Base-by-base conservation (phyloP, 2,888 invertebrate species). In the Steinernema carpocapsae region DNA sequence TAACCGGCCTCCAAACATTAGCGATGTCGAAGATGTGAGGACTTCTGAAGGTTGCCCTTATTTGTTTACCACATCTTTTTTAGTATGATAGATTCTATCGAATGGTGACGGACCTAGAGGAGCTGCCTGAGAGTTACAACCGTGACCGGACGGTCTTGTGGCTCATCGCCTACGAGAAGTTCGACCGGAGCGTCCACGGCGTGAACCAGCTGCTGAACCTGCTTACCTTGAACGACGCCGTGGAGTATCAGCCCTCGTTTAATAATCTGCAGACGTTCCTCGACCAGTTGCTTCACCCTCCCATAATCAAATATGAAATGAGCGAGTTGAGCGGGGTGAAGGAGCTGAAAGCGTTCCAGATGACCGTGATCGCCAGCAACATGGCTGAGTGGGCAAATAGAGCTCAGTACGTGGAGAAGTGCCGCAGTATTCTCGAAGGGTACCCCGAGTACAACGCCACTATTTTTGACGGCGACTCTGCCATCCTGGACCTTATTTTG, bases 301-400 rank as follows among this genome's bases (percentile, higher is more conserved):
- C 83, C 17, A 75, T 79, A n/a, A 84, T 84, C 26, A 82, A 84
- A 59, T 77, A 75, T 71, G 71, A 70, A 19, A 48, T 17, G 70
- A 19, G 37, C 70, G 22, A 29, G n/a, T 42, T 32, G 26, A 64
- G 59, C 75, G 70, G 70, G 14, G 46, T 64, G n/a, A 74, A 45
- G 43, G 51, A 42, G 19, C 48, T 78, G 10, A 52, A 42, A n/a
- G 59, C 80, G 0, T 86, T 85, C 77, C 82, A 80, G 59, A 80
- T 86, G 64, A 82, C 84, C n/a, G 75, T 86, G 4, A 80, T 85
- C 17, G 83, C 83, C 7, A 74, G 78, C 37, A 82, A 83, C 64
- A 84, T 86, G 84, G 78, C 85, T n/a, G 85, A 86, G 72, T 86
- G 86, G 86, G 83, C 82, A 29, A 81, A 81, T 46, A 71, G 86